Evolutionary conservation across 2,113 vertebrate genomes (phyloP), one percentile per base, ranked within the genome.

Genomic region (Anolis sagrei): DNA sequence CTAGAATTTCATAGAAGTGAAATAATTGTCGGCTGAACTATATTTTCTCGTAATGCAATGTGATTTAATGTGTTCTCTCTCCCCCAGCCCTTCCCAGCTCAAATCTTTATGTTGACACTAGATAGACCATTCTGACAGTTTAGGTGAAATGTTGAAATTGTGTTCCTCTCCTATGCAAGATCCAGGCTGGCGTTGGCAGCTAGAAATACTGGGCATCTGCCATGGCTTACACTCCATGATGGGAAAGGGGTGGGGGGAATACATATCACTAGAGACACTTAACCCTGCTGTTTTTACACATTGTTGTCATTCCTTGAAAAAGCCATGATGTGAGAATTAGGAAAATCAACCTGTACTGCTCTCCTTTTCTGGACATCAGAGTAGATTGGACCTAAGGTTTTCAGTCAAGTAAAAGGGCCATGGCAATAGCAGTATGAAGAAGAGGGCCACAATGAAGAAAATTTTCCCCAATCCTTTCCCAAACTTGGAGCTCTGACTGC

Each of bases 1-100:
- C 87, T 36, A 90, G 89, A 89, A 89, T 66, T 0, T 79, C 49
- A 69, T 77, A 80, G 83, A 90, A 87, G 83, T 75, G 66, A 54
- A 85, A 48, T 44, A 3, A 88, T 70, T 80, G 74, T 14, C 36
- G 32, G 68, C 51, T 44, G 29, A 82, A 62, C 1, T 82, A 36
- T 7, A n/a, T 36, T 68, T 16, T 80, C 69, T 87, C 80, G 39
- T 76, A 90, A 84, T 48, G 18, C 8, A 16, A 3, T 76, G 27
- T 74, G 85, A 83, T 86, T 70, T 39, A n/a, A n/a, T 84, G 29
- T 66, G 2, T 18, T 58, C 54, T 2, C 0, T 54, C 0, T 69
- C 61, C 21, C 25, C 7, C 27, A n/a, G 21, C 23, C 1, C 39
- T 83, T 19, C 49, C 13, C 21, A 81, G 16, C 62, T 88, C 72